These are phyloP conservation scores for Gastrophysa polygoni DNA, from an alignment of 2,888 invertebrate genomes.

Conservation along the genomic window DNA sequence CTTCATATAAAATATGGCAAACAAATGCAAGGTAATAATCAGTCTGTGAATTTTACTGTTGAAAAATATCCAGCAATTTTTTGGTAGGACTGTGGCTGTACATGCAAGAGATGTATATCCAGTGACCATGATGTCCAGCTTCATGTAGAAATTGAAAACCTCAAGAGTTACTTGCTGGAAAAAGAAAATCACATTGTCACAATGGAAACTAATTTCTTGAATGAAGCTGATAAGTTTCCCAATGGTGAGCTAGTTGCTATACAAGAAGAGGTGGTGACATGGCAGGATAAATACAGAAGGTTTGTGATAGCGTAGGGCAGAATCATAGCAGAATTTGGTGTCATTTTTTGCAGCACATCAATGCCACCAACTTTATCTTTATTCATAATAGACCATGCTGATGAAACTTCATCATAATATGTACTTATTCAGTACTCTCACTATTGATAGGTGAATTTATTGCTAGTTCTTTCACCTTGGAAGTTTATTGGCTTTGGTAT, in stretches of 20 bases:
- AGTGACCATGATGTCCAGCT: constrained; percentile 69
- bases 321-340: no score
- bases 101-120: constrained; percentile 61
- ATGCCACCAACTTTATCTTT: no score
- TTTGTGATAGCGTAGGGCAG: no score
- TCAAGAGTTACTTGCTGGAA: constrained; percentile 81
- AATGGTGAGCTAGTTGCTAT: constrained; percentile 78
- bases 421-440: no score
- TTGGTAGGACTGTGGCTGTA: constrained; percentile 68
- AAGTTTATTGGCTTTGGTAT: no score
- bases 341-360: no score
- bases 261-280: constrained; percentile 82
- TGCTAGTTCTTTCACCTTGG: no score
- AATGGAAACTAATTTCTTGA: constrained; percentile 85
- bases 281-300: constrained; percentile 94
- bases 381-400: no score
- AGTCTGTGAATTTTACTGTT: no score
- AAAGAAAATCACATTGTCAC: constrained; percentile 82
- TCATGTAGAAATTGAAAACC: constrained; percentile 84
- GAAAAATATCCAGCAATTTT: no score
- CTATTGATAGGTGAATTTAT: no score
- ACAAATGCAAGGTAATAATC: constrained; percentile 41
- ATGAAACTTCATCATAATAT: no score
- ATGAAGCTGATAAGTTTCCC: constrained; percentile 63
- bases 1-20: constrained; percentile 31